Evolutionary conservation across 2,113 vertebrate genomes (phyloP).

Genomic region (Actinemys pallida): DNA sequence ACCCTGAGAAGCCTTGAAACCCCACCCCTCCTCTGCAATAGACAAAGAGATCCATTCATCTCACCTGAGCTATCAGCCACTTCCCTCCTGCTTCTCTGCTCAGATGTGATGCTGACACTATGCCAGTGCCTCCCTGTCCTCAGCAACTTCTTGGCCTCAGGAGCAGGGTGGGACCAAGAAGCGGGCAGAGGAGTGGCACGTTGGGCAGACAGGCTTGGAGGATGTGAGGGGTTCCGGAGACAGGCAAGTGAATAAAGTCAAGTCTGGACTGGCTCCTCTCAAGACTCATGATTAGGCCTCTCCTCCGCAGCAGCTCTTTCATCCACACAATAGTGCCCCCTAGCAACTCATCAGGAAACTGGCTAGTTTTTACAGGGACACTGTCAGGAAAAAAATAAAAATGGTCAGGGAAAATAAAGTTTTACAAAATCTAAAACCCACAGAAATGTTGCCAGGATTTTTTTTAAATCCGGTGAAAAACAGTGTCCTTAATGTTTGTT

Average conservation of each 20-base stretch:
- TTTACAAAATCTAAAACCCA: not conserved
- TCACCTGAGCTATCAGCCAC: not conserved
- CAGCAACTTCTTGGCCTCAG: not conserved
- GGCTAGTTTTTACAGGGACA: not conserved
- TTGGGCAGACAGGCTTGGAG: not conserved
- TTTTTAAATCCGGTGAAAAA: not conserved
- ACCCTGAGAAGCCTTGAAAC: not conserved
- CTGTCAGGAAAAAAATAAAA: not conserved
- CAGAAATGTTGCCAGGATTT: not conserved
- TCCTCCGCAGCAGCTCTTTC: accelerated
- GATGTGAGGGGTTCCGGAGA: not conserved
- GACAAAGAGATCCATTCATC: not conserved
- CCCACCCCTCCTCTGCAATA: not conserved
- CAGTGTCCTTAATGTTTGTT: not conserved
- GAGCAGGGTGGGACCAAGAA: not conserved
- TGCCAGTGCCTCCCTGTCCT: not conserved
- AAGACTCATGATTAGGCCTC: not conserved
- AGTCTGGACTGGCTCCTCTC: not conserved
- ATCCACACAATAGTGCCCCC: accelerated
- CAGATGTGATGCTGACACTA: not conserved
- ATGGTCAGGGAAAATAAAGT: not conserved
- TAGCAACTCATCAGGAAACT: accelerated
- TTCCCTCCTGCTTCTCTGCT: not conserved
- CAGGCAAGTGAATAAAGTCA: accelerated
- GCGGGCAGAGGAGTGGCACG: not conserved